These are phyloP conservation scores for Benitochromis conjunctus DNA, from an alignment of 2,113 vertebrate genomes.

Conservation along the genomic window DNA sequence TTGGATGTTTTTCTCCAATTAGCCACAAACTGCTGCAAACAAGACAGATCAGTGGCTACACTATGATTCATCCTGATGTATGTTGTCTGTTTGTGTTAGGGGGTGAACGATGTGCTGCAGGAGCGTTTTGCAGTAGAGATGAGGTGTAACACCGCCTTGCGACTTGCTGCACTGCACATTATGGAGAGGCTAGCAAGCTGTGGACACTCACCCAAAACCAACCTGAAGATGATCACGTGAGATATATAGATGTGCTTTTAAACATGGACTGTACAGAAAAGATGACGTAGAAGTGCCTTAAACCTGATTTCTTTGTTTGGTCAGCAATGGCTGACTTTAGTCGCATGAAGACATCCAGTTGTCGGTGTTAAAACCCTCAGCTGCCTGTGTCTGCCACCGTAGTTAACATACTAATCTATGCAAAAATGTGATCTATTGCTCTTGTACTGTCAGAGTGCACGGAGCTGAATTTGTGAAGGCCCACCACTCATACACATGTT, in stretches of 20 bases:
- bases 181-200: slow-evolving; percentile 87
- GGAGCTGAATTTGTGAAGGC: not conserved
- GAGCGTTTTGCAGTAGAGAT: slow-evolving; percentile 94
- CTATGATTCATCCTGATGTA: not conserved
- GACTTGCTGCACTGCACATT: slow-evolving; percentile 90
- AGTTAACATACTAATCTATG: not conserved
- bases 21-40: not conserved
- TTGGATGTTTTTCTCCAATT: not conserved
- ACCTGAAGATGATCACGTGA: slow-evolving; percentile 91
- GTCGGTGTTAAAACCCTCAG: not conserved
- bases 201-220: slow-evolving; percentile 87
- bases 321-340: not conserved
- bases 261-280: not conserved
- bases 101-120: slow-evolving; percentile 92
- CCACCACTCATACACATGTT: not conserved
- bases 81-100: slow-evolving; percentile 68
- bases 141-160: slow-evolving; percentile 89
- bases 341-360: not conserved
- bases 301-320: not conserved
- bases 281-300: not conserved
- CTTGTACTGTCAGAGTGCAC: not conserved
- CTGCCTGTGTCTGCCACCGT: not conserved
- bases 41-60: rapidly evolving
- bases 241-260: slow-evolving; percentile 27
- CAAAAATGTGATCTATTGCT: too few relatives aligned